These are phyloP conservation scores for Sebastes alutus DNA, from an alignment of 2,797 vertebrate genomes.

Conservation along the genomic window DNA sequence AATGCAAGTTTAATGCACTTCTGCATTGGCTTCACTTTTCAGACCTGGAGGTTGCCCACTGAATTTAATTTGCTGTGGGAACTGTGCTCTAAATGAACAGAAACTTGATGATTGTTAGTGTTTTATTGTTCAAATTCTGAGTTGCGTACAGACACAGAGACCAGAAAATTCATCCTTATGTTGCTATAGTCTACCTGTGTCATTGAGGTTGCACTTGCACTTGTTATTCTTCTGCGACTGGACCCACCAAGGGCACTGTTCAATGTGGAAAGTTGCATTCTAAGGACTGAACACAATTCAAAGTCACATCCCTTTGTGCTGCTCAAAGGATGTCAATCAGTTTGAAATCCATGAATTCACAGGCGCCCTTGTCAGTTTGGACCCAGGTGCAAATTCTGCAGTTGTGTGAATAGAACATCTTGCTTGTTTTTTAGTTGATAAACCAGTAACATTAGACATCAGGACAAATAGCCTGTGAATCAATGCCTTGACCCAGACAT, in stretches of 20 bases:
- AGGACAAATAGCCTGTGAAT: background rate
- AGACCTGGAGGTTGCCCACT: too few species aligned
- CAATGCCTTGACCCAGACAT: background rate
- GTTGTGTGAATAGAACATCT: background rate
- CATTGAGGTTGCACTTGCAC: background rate
- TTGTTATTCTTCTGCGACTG: conserved; percentile 9
- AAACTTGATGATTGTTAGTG: background rate
- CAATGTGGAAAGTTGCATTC: background rate
- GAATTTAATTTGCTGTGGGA: background rate
- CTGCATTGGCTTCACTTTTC: too few species aligned
- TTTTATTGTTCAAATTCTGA: background rate
- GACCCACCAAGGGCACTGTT: conserved; percentile 21
- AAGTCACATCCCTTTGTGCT: conserved; percentile 35
- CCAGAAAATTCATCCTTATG: background rate
- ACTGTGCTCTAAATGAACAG: conserved; percentile 1
- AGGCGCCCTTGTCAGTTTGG: background rate
- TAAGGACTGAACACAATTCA: conserved; percentile 13
- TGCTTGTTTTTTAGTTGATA: background rate
- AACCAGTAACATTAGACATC: background rate
- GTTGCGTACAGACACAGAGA: background rate
- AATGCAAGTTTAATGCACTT: background rate
- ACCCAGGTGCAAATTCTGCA: background rate
- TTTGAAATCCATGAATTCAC: conserved; percentile 6
- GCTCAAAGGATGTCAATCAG: conserved; percentile 19
- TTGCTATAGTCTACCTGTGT: background rate